Evolutionary conservation across 1,140 invertebrate genomes (phyloP).

Genomic region (Lycorma delicatula): DNA sequence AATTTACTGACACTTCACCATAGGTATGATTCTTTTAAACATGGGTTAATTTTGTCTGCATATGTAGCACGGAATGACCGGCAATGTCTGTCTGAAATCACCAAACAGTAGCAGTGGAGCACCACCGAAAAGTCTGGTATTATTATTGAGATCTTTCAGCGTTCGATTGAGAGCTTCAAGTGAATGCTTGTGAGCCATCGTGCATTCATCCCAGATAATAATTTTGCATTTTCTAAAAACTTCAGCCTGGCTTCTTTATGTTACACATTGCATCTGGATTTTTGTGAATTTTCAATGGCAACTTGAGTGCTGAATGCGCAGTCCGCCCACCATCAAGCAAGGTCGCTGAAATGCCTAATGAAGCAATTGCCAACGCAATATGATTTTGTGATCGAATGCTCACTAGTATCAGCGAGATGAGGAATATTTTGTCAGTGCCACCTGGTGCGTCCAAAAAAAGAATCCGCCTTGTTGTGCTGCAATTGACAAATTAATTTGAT

Average conservation of each 20-base stretch:
- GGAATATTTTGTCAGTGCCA: slow-evolving; percentile 28
- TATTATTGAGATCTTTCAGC: background rate
- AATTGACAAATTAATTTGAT: background rate
- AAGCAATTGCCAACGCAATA: slow-evolving; percentile 41
- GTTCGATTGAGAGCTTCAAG: slow-evolving; percentile 30
- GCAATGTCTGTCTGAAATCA: slow-evolving; percentile 31
- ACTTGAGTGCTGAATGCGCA: slow-evolving; percentile 41
- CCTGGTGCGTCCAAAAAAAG: slow-evolving; percentile 32
- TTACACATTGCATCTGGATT: background rate
- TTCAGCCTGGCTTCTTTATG: background rate
- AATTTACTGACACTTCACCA: background rate
- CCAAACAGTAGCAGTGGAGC: slow-evolving; percentile 26
- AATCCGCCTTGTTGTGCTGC: background rate
- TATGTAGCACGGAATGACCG: slow-evolving; percentile 34
- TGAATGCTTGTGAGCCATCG: slow-evolving; percentile 30
- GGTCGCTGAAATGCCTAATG: slow-evolving; percentile 46
- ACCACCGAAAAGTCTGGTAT: background rate
- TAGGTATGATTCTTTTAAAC: slow-evolving; percentile 12
- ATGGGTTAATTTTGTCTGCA: slow-evolving; percentile 37
- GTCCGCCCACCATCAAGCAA: slow-evolving; percentile 42
- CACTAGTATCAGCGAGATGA: background rate
- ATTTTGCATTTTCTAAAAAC: background rate
- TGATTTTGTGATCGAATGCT: background rate
- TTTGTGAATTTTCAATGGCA: slow-evolving; percentile 25
- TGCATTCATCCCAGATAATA: background rate